Base-by-base conservation (phyloP, 1,140 invertebrate species). In the Drosophila pectinifera region DNA sequence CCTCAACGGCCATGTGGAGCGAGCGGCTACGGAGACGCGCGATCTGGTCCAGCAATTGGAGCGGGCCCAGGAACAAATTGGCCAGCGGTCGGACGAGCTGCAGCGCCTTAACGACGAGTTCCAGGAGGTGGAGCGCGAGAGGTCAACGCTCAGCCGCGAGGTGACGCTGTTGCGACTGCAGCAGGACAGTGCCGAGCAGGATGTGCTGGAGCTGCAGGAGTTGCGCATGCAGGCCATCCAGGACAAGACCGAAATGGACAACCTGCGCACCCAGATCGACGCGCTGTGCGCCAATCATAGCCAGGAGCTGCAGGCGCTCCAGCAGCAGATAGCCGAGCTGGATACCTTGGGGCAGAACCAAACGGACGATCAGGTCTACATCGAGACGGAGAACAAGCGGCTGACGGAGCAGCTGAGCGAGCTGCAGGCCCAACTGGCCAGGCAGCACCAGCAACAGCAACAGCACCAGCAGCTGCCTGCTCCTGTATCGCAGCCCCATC, bases 1-100 rank as follows among this genome's bases (percentile, higher is more conserved):
- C 77, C 93, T 95, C 58, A 94, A 94, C 69, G 92, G 91, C n/a
- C 95, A 95, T 88, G 93, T 95, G 57, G 93, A 94, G 78, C 93
- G 93, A 38, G 78, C 94, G 36, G 91, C 94, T 26, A 93, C 93
- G 73, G 93, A 95, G 84, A 93, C 92, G 7, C 93, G 93, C 43
- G 77, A 86, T 5, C 51, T 93, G 1, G n/a, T 69, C 91, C 92
- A 95, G 92, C 92, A 73, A 73, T 61, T 93, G 92, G 73, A 94
- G 80, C 92, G 93, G 78, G 75, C 94, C 0, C 80, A 94, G 51
- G 93, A 93, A 43, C 79, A 94, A 94, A 77, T 93, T 90, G 13
- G 79, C 63, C 92, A 94, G 41, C 94, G 80, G 91, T 72, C 16
- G 5, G 93, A 93, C 65, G 93, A 94, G 77, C 80, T 94, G 34